phyloP scores from a whole-genome alignment of 1,140 invertebrate genomes.

The Meloidogyne hapla region DNA sequence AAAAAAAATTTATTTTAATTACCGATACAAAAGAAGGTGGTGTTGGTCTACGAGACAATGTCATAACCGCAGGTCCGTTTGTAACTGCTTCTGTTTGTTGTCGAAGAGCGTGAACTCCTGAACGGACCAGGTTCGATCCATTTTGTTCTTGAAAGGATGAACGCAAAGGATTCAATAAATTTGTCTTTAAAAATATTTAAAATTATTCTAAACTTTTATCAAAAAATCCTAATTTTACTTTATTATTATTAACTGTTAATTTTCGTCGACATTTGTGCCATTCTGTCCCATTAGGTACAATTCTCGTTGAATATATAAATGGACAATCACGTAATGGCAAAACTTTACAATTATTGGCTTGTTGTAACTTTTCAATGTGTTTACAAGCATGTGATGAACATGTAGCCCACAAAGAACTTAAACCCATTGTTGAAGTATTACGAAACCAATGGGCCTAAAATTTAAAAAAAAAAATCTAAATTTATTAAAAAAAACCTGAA shows the following conservation, averaged over 20 bases:
- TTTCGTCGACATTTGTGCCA: not conserved
- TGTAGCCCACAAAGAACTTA: not conserved
- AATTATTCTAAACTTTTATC: not conserved
- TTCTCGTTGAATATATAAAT: not conserved
- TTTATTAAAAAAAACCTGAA: not conserved
- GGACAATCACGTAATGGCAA: not conserved
- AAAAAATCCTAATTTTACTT: not conserved
- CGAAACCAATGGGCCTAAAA: not conserved
- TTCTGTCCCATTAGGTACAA: not conserved
- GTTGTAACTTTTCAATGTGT: not conserved
- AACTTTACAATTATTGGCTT: not conserved
- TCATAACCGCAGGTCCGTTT: not conserved
- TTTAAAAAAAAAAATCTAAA: not conserved
- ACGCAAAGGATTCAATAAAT: not conserved
- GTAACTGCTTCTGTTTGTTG: not conserved
- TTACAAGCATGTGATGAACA: not conserved
- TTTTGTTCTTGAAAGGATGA: not conserved
- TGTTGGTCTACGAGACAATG: not conserved
- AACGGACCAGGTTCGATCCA: not conserved
- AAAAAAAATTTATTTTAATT: not conserved
- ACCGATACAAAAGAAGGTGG: not conserved
- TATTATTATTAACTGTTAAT: not conserved
- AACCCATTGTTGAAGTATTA: not conserved
- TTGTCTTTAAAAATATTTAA: not conserved
- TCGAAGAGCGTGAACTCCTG: not conserved